A percentile compares a stretch with the other conserved stretches of the same genome.
phyloP scores from a whole-genome alignment of 2,113 vertebrate species.

The Phalacrocorax pelagicus region DNA sequence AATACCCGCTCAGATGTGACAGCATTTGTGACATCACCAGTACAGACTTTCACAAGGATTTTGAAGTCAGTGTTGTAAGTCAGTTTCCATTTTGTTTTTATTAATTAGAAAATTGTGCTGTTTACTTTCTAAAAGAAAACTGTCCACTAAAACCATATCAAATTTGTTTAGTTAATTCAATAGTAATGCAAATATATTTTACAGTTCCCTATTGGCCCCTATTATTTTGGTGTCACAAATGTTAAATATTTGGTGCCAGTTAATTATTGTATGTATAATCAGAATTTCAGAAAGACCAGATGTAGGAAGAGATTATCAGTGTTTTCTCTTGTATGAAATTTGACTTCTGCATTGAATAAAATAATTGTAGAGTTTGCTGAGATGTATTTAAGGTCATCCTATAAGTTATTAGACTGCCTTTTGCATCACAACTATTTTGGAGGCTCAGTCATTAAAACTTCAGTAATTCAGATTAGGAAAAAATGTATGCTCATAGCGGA shows the following conservation, averaged over 20 bases:
- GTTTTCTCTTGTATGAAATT: conserved; percentile 1
- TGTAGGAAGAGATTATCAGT: not conserved
- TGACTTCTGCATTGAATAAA: not conserved
- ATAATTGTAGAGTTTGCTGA: not conserved
- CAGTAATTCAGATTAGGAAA: not conserved
- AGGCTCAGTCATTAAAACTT: not conserved
- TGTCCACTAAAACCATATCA: not conserved
- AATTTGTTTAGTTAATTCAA: not conserved
- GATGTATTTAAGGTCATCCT: not conserved
- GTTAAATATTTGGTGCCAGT: conserved; percentile 17
- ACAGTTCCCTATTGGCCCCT: not conserved
- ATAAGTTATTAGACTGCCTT: not conserved
- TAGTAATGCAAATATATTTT: not conserved
- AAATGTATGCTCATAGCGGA: not conserved
- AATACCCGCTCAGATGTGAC: conserved; percentile 42
- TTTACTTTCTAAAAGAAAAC: not conserved
- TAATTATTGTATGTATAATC: not conserved
- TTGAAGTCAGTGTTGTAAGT: conserved; percentile 54
- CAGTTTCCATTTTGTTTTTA: conserved; percentile 24
- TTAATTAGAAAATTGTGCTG: conserved; percentile 21
- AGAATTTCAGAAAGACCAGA: conserved; percentile 16
- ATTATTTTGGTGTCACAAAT: conserved; percentile 58
- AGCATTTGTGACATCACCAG: conserved; percentile 62
- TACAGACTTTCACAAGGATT: conserved; percentile 59
- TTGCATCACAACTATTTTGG: not conserved